Evolutionary conservation across 1,140 invertebrate genomes (phyloP).

Genomic region (Eciton burchellii): DNA sequence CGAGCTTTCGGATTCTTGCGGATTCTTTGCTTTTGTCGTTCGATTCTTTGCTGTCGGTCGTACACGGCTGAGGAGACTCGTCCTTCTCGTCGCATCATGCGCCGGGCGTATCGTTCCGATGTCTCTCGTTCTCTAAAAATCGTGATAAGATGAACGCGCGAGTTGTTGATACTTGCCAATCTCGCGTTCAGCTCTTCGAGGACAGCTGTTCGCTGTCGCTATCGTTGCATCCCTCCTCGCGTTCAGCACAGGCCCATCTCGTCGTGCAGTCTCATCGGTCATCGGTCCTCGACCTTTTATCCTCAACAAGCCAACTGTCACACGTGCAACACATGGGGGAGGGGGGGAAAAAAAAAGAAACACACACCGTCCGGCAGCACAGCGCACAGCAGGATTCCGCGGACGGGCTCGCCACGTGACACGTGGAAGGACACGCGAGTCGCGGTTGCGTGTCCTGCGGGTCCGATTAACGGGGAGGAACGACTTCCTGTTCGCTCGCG

Average conservation of each 20-base stretch:
- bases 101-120: neutral
- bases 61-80: neutral
- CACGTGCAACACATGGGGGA: conserved; percentile 19
- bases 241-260: neutral
- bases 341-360: too few relatives aligned
- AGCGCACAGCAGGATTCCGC: neutral
- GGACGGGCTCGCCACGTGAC: conserved; percentile 6
- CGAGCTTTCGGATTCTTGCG: too few relatives aligned
- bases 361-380: neutral
- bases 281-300: neutral
- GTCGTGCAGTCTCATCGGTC: conserved; percentile 12
- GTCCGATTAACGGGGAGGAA: conserved; percentile 55
- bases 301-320: conserved; percentile 20
- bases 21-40: neutral
- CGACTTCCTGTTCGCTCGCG: conserved; percentile 50
- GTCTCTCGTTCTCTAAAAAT: neutral
- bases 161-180: neutral
- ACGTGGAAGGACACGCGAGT: conserved; percentile 44
- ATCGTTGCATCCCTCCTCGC: neutral
- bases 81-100: conserved; percentile 10
- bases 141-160: neutral
- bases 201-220: neutral
- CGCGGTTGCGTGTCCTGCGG: conserved; percentile 31
- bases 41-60: too few relatives aligned
- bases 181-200: neutral